Percentiles rank a stretch among this genome's conserved stretches.
Conservation (phyloP, 2,113 vertebrate species). For the Scomber japonicus region DNA sequence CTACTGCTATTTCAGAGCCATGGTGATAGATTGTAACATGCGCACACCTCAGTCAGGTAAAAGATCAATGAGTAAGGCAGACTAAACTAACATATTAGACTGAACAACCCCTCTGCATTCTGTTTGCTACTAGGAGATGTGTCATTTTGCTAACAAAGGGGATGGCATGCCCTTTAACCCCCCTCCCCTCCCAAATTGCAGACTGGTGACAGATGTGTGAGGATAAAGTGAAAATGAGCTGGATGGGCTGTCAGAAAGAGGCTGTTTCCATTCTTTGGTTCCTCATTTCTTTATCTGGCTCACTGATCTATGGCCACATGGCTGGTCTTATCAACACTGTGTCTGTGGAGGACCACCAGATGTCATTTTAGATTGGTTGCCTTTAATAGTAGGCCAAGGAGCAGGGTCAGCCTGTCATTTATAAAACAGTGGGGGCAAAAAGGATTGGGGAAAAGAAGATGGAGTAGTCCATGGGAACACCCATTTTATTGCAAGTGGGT, state of each 20-base stretch:
- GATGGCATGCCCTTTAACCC: too few relatives aligned
- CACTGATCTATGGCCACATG: conserved; percentile 51
- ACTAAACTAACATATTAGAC: too few relatives aligned
- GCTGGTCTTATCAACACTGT: conserved; percentile 22
- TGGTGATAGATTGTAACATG: too few relatives aligned
- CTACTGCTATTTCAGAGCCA: not conserved
- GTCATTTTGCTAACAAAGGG: too few relatives aligned
- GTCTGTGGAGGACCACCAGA: conserved; percentile 44
- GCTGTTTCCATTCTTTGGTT: conserved; percentile 24
- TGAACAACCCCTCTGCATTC: too few relatives aligned
- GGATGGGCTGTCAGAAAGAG: conserved; percentile 12
- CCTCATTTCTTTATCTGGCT: conserved; percentile 41
- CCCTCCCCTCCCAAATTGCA: too few relatives aligned
- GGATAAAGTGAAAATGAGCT: conserved; percentile 26
- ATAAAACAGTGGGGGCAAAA: conserved; percentile 30
- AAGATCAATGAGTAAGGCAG: too few relatives aligned
- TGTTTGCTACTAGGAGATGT: too few relatives aligned
- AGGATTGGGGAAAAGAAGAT: not conserved
- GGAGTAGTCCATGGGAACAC: not conserved
- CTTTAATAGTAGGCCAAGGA: conserved; percentile 45
- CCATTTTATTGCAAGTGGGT: conserved; percentile 5
- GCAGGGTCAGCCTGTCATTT: conserved; percentile 39
- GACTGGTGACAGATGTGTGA: conserved; percentile 26
- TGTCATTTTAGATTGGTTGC: conserved; percentile 73
- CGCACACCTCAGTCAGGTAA: too few relatives aligned